Evolutionary conservation across 2,113 vertebrate species (phyloP).

Genomic region (Nothocercus julius): DNA sequence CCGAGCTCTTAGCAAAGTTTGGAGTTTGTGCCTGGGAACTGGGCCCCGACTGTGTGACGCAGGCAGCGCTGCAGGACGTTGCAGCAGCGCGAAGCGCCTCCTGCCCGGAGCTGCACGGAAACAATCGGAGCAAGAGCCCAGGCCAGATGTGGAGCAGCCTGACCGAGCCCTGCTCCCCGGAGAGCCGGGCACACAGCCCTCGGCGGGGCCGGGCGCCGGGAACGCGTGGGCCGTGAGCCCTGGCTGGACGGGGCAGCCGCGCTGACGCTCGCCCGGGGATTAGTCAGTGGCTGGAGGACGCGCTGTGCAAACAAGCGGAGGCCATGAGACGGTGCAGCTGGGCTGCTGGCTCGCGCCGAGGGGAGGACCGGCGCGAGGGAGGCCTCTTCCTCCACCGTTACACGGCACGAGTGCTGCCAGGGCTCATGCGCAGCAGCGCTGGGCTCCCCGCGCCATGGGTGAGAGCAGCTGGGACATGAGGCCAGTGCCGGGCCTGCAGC

Average conservation of each 20-base stretch:
- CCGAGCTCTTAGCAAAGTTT: fast-evolving
- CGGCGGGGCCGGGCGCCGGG: neutral
- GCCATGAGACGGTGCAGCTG: slow-evolving; percentile 39
- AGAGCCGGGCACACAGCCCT: neutral
- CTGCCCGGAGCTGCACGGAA: neutral
- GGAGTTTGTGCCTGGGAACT: fast-evolving
- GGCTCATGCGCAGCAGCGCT: neutral
- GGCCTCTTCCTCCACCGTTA: fast-evolving
- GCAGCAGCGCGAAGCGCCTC: too few species aligned
- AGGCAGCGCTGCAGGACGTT: too few species aligned
- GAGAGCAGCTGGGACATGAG: too few species aligned
- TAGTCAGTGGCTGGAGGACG: slow-evolving; percentile 2
- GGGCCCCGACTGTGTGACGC: too few species aligned
- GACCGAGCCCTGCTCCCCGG: fast-evolving
- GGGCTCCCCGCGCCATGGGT: neutral
- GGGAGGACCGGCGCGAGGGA: neutral
- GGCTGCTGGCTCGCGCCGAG: neutral
- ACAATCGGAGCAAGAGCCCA: neutral
- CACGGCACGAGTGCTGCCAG: neutral
- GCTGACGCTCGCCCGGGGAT: neutral
- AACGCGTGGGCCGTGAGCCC: neutral
- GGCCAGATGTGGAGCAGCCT: neutral
- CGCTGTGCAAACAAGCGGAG: neutral
- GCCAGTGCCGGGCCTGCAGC: fast-evolving
- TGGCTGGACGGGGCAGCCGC: neutral